Evolutionary conservation across 2,888 invertebrate species (phyloP).

Genomic region (Ennomos quercinarius): DNA sequence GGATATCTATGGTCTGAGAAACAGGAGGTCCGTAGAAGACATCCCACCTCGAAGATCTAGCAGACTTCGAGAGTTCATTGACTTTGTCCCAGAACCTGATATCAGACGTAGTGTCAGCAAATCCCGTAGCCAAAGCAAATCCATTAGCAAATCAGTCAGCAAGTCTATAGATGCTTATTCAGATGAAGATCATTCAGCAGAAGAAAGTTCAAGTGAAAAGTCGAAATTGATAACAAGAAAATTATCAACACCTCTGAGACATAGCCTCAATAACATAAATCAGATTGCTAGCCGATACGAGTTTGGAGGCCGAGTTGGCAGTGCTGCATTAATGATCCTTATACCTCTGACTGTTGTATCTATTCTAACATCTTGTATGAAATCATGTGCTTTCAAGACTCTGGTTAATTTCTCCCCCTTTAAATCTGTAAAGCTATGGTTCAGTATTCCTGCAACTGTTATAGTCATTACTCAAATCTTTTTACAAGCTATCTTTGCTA

Average conservation of each 20-base stretch:
- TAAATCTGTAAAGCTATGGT: conserved; percentile 48
- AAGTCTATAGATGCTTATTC: conserved; percentile 71
- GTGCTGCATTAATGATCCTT: conserved; percentile 58
- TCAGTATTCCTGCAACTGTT: conserved; percentile 60
- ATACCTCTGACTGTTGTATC: conserved; percentile 67
- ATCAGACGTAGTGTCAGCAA: conserved; percentile 69
- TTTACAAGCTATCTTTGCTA: conserved; percentile 77
- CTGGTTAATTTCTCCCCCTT: conserved; percentile 36
- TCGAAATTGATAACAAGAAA: conserved; percentile 67
- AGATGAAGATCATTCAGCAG: conserved; percentile 72
- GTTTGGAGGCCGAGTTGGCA: conserved; percentile 73
- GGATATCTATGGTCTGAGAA: conserved; percentile 63
- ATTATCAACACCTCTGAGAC: conserved; percentile 72
- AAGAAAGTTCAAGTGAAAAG: conserved; percentile 56
- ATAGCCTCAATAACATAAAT: conserved; percentile 55
- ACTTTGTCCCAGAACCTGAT: conserved; percentile 61
- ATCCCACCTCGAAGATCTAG: conserved; percentile 65
- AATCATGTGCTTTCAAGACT: conserved; percentile 64
- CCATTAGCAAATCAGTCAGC: conserved; percentile 70
- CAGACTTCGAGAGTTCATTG: conserved; percentile 63
- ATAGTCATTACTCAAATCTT: conserved; percentile 71
- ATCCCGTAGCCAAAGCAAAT: conserved; percentile 64
- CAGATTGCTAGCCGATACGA: conserved; percentile 65
- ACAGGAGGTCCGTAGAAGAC: conserved; percentile 65
- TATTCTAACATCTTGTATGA: conserved; percentile 66